These are phyloP conservation scores for Lepidurus couesii DNA, from an alignment of 1,140 invertebrate species.

Conservation along the genomic window DNA sequence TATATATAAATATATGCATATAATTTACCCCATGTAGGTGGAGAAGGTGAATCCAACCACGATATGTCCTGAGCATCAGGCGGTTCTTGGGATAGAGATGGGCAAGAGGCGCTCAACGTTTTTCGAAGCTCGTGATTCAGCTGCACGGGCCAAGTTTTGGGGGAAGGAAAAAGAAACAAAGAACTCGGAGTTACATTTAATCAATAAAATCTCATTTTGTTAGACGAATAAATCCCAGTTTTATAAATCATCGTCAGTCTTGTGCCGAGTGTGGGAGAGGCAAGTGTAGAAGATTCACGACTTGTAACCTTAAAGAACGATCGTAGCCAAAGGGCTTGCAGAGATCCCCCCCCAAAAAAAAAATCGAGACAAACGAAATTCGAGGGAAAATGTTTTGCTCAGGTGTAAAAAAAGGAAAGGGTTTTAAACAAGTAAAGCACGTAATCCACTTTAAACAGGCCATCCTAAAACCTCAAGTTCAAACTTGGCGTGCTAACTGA, in stretches of 20 bases:
- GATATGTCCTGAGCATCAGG: neutral
- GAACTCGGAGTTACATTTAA: neutral
- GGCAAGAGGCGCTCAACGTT: neutral
- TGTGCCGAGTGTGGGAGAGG: neutral
- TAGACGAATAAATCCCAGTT: neutral
- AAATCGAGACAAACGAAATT: neutral
- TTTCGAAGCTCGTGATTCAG: neutral
- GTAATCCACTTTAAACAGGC: neutral
- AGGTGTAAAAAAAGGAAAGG: neutral
- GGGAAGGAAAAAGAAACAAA: neutral
- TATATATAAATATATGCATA: no score
- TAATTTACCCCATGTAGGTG: conserved; percentile 10
- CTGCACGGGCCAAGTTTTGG: neutral
- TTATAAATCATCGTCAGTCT: neutral
- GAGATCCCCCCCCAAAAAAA: neutral
- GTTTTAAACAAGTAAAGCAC: neutral
- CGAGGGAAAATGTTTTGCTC: neutral
- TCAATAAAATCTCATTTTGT: conserved; percentile 22
- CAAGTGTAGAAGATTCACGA: neutral
- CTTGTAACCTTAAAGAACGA: neutral
- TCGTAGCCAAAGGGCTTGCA: neutral
- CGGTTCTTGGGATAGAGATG: neutral
- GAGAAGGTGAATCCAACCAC: neutral
- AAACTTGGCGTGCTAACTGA: no score
- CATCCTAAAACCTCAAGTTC: neutral